Evolutionary conservation across 2,113 vertebrate species (phyloP), one percentile per base, ranked within the genome.

Genomic region (Phalacrocorax carbo): DNA sequence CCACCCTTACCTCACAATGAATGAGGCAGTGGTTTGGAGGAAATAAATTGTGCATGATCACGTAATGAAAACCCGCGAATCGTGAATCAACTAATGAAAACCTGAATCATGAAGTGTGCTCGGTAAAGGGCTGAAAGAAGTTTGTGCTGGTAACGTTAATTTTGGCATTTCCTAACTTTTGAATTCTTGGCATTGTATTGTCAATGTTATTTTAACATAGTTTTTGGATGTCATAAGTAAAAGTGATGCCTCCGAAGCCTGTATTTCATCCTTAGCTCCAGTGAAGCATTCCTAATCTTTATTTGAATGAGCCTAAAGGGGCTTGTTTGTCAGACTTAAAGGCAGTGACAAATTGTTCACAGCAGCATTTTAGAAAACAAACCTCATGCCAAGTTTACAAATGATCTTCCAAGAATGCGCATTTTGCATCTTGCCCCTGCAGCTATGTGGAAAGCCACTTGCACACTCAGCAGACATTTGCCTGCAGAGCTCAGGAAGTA

Each of bases 301-400:
- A 46, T 58, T 71, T 0, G 1, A 88, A 91, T 76, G 69, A 95
- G 52, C 80, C 83, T 58, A 49, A 84, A 76, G 90, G 69, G 80
- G 44, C 69, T 84, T 78, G 72, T 96, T 94, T 92, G 77, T 94
- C 93, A 91, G 92, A n/a, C 18, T 48, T 46, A 0, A 26, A 70
- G 62, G 52, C 61, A 78, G 49, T 89, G 94, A 82, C 88, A 87
- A 85, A 94, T 89, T 78, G 70, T 69, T 93, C 76, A 60, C 72
- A 60, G 76, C 76, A 88, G 69, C 48, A 36, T 94, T 96, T 93
- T 83, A 49, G 55, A 81, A 96, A 88, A 79, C 86, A 84, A 94
- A 69, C 69, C 54, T 84, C 27, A 13, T 42, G 48, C 91, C 77
- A 82, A 52, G 54, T 69, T 85, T 90, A 71, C 57, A 82, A 72